phyloP scores from a whole-genome alignment of 2,888 invertebrate species.

The Cylindroiulus punctatus region DNA sequence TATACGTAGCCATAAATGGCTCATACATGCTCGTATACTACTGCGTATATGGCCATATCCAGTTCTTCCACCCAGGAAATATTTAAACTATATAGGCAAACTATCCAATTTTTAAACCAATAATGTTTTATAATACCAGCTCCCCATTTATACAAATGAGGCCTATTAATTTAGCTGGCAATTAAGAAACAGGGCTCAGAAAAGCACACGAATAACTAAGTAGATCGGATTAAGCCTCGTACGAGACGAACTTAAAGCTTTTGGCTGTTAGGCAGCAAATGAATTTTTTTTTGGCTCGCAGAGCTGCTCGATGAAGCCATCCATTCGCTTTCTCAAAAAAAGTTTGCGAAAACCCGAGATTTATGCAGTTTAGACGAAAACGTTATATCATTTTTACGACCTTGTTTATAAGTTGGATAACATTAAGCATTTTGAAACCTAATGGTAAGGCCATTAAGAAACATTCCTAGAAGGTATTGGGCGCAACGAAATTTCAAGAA shows the following conservation, averaged over 20 bases:
- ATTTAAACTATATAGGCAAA: not conserved
- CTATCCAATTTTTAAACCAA: not conserved
- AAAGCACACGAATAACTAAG: not conserved
- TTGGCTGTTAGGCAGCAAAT: not conserved
- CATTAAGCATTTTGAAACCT: slow-evolving; percentile 5
- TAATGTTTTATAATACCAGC: not conserved
- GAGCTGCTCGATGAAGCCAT: slow-evolving; percentile 1
- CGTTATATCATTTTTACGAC: slow-evolving; percentile 1
- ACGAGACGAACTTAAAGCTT: not conserved
- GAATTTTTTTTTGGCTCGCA: not conserved
- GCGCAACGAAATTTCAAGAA: not conserved
- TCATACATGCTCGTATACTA: too few species aligned
- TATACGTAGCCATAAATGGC: too few species aligned
- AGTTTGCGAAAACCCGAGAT: not conserved
- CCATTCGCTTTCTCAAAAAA: not conserved
- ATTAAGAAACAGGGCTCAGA: slow-evolving; percentile 5
- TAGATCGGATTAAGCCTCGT: not conserved
- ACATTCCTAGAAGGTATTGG: not conserved
- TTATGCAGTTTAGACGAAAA: not conserved
- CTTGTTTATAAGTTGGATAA: slow-evolving; percentile 11
- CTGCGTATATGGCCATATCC: too few species aligned
- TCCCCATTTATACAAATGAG: not conserved
- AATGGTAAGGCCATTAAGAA: not conserved
- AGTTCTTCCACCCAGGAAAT: too few species aligned
- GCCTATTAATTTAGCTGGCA: not conserved